Conservation (phyloP, 2,113 vertebrate species). For the Cyphomyrus plagiostoma region DNA sequence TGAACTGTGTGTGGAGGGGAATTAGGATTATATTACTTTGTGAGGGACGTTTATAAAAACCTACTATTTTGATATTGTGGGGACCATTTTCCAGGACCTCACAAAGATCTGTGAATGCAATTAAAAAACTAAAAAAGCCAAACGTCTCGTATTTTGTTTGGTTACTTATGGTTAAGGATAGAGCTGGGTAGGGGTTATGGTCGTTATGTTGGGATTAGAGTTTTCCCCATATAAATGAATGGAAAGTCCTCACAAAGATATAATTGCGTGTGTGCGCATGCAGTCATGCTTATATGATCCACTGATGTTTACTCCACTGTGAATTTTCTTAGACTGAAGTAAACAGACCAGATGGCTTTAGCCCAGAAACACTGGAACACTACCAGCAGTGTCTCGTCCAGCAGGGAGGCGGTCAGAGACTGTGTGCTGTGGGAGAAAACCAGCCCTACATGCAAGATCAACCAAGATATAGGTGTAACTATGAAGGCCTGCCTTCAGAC, state of each 20-base stretch:
- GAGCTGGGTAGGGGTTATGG: no score
- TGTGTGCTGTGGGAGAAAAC: background rate
- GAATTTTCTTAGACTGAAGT: conserved; percentile 8
- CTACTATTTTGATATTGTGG: no score
- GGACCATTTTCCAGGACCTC: no score
- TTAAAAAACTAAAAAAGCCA: no score
- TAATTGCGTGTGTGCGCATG: background rate
- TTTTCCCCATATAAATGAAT: no score
- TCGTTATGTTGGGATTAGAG: no score
- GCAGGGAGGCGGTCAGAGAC: background rate
- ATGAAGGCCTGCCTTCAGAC: background rate
- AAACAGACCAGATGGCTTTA: background rate
- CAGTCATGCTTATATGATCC: background rate
- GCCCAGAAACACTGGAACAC: background rate
- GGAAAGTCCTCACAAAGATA: no score
- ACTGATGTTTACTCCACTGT: background rate
- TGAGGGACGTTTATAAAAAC: no score
- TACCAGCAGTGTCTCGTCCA: background rate
- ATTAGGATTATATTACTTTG: no score
- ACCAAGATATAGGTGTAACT: background rate
- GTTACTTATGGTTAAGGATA: background rate
- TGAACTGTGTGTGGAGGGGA: background rate
- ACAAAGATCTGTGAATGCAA: no score
- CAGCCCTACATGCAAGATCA: background rate
- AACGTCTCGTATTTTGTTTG: background rate